Percentiles rank a stretch among this genome's conserved stretches.
These are phyloP conservation scores for Synanthedon tipuliformis DNA, from an alignment of 2,888 invertebrate species.

Conservation along the genomic window DNA sequence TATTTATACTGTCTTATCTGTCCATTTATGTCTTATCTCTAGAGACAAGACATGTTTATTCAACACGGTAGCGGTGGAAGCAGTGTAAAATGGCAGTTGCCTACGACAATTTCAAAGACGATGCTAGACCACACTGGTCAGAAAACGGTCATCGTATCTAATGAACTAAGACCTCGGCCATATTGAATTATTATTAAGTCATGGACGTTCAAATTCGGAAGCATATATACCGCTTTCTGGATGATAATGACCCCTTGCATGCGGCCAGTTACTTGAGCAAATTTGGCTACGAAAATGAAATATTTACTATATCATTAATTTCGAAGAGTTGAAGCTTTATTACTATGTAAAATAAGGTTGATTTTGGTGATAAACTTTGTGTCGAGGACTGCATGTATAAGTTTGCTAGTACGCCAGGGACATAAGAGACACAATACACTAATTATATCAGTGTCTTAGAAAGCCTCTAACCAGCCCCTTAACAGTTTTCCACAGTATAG, in stretches of 20 bases:
- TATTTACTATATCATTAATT: constrained; percentile 3
- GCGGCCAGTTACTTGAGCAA: constrained; percentile 46
- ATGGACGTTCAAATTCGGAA: constrained; percentile 39
- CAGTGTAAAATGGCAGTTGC: too few species aligned
- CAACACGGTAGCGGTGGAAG: too few species aligned
- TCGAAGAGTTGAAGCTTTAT: constrained; percentile 6
- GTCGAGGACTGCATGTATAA: constrained; percentile 1
- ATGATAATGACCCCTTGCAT: constrained; percentile 45
- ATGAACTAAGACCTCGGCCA: not conserved
- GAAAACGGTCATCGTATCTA: too few species aligned
- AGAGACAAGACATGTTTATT: too few species aligned
- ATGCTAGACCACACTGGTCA: too few species aligned
- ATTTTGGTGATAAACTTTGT: constrained; percentile 9
- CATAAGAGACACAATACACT: constrained; percentile 42
- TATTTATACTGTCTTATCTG: too few species aligned
- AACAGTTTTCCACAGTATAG: constrained; percentile 66
- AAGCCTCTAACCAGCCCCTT: constrained; percentile 68
- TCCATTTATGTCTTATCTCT: too few species aligned
- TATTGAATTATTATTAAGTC: constrained; percentile 35
- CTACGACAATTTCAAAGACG: too few species aligned
- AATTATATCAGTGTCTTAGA: constrained; percentile 68
- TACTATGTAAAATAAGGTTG: constrained; percentile 10
- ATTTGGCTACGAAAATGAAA: constrained; percentile 21
- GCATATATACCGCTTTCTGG: constrained; percentile 38
- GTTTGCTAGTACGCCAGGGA: constrained; percentile 28